These are phyloP conservation scores for Microctonus hyperodae DNA, from an alignment of 2,888 invertebrate species.

Conservation along the genomic window DNA sequence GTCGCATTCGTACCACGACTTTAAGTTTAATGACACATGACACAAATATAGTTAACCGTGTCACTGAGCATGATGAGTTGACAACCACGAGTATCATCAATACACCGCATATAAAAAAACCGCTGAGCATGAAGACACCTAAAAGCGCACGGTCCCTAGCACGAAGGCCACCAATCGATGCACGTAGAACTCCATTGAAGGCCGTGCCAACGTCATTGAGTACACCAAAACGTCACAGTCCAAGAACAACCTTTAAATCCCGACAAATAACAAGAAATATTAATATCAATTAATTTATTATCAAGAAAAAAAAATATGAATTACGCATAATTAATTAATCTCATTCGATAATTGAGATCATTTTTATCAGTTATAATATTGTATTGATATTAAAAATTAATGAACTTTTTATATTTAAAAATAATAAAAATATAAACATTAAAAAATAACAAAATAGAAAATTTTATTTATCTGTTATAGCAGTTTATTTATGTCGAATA, in stretches of 20 bases:
- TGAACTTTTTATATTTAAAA: not conserved
- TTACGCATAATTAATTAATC: conserved; percentile 1
- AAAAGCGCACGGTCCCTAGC: conserved; percentile 67
- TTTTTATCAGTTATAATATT: not conserved
- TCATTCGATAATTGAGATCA: conserved; percentile 6
- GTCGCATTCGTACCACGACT: conserved; percentile 16
- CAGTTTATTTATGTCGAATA: conserved; percentile 15
- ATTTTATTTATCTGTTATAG: conserved; percentile 17
- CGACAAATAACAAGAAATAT: conserved; percentile 47
- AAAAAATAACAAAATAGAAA: not conserved
- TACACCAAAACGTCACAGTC: conserved; percentile 56
- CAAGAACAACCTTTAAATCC: conserved; percentile 52
- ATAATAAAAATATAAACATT: conserved; percentile 24
- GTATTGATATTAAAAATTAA: not conserved
- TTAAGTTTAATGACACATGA: conserved; percentile 22
- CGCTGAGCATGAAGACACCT: conserved; percentile 67
- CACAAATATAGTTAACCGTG: conserved; percentile 42
- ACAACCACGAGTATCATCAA: conserved; percentile 49
- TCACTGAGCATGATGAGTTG: conserved; percentile 34
- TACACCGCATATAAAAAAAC: conserved; percentile 70
- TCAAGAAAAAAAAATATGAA: conserved; percentile 11
- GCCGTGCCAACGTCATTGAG: conserved; percentile 51
- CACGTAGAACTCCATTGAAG: conserved; percentile 69
- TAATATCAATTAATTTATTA: conserved; percentile 34
- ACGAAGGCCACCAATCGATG: conserved; percentile 62